These are phyloP conservation scores for Pseudoips prasinana DNA, from an alignment of 2,888 invertebrate genomes.

Conservation along the genomic window DNA sequence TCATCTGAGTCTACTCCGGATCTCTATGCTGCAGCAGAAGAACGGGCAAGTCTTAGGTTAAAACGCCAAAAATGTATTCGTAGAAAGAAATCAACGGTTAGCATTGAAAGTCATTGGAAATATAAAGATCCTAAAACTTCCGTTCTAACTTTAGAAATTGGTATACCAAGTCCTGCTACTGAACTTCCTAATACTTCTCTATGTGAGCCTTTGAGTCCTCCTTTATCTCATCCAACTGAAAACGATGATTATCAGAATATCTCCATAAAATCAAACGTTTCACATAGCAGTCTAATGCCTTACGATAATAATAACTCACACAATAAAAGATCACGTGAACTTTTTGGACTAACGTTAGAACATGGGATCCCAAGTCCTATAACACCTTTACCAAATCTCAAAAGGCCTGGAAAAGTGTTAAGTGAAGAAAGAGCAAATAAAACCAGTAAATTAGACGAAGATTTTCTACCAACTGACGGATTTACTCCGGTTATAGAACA, in stretches of 20 bases:
- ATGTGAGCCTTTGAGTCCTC: conserved; percentile 55
- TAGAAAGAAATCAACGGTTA: conserved; percentile 73
- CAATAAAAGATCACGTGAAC: conserved; percentile 56
- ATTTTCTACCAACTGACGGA: conserved; percentile 57
- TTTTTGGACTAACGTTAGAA: conserved; percentile 71
- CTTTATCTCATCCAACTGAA: conserved; percentile 42
- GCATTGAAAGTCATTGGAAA: conserved; percentile 63
- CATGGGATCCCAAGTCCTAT: conserved; percentile 80
- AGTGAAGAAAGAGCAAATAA: conserved; percentile 73
- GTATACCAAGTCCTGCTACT: conserved; percentile 67
- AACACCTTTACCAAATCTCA: conserved; percentile 66
- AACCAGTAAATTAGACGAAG: conserved; percentile 77
- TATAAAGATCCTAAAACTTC: conserved; percentile 51
- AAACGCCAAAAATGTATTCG: conserved; percentile 83
- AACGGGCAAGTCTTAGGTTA: conserved; percentile 58
- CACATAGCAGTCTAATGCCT: conserved; percentile 68
- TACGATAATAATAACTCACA: conserved; percentile 49
- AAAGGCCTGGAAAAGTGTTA: conserved; percentile 63
- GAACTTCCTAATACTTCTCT: conserved; percentile 61
- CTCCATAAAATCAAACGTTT: conserved; percentile 60
- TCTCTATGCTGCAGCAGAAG: conserved; percentile 48
- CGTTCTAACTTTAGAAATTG: conserved; percentile 66
- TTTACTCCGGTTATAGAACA: conserved; percentile 74
- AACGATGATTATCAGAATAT: conserved; percentile 38
- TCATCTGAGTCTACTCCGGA: conserved; percentile 70